Evolutionary conservation across 2,888 invertebrate genomes (phyloP), one percentile per base, ranked within the genome.

Genomic region (Campoplex nolae): DNA sequence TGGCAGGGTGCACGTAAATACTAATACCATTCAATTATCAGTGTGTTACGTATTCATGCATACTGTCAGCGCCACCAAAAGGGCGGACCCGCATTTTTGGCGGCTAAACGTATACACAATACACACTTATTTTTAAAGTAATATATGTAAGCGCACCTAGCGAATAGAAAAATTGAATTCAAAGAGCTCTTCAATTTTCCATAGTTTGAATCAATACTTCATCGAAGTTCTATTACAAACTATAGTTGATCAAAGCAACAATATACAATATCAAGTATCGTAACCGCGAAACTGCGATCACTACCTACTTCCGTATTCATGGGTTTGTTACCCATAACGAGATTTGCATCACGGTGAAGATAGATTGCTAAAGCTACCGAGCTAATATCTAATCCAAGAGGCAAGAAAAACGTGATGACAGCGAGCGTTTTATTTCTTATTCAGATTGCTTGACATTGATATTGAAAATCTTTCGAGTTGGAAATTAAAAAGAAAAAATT

Each of bases 271-370:
- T 23, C 7, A n/a, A 58, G n/a, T 32, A 56, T n/a, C 32, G 54
- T n/a, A n/a, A 51, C 6, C 13, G 45, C 18, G 32, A 35, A 35
- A 51, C 28, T 23, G 23, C 23, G 71, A 77, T 71, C 62, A 81
- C 65, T 32, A 68, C 56, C 83, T 80, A 54, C 80, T 86, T 86
- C 71, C 65, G 79, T 86, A 86, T 86, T 83, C 86, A 83, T 83
- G 38, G 65, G 71, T 71, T 71, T 65, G 48, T 80, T 83, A 75
- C 71, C 80, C 86, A 83, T 80, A 80, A 80, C 42, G 38, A 54
- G 67, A 79, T 83, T 80, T 65, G 86, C 51, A 23, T 51, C 74
- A 56, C 65, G 80, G 58, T 86, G 73, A 76, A 83, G 76, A 86
- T 83, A 65, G 67, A 80, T 73, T 56, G 80, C 67, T 38, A 65